These are phyloP conservation scores for Setophaga kirtlandii DNA, from an alignment of 2,113 vertebrate genomes.

Conservation along the genomic window DNA sequence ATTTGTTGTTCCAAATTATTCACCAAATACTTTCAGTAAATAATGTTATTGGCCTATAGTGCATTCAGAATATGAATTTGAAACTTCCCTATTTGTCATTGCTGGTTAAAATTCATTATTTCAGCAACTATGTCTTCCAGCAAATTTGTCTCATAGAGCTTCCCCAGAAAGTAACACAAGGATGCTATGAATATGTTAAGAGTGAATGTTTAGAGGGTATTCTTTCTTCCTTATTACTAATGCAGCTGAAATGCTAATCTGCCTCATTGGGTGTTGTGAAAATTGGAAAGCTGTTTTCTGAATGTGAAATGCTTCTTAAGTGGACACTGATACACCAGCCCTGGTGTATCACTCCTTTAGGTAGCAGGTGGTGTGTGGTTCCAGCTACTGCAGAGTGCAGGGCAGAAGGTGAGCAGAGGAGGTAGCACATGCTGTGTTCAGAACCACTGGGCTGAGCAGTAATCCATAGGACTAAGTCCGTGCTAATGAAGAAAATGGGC, in stretches of 20 bases:
- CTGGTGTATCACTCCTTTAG: neutral
- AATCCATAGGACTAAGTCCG: no score
- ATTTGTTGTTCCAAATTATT: constrained; percentile 43
- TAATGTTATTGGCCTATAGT: neutral
- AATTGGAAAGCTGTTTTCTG: neutral
- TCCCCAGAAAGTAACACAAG: neutral
- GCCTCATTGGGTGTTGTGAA: neutral
- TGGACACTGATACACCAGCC: neutral
- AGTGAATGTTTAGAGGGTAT: neutral
- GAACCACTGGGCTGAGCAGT: neutral
- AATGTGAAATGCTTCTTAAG: neutral
- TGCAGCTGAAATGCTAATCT: neutral
- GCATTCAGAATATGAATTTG: neutral
- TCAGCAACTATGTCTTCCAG: neutral
- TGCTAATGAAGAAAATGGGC: neutral
- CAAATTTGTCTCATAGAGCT: neutral
- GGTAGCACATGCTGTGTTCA: neutral
- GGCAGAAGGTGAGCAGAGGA: accelerated
- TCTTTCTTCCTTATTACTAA: neutral
- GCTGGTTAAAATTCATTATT: neutral
- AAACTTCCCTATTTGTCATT: neutral
- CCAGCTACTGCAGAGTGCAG: neutral
- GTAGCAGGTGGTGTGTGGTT: neutral
- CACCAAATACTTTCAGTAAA: constrained; percentile 8
- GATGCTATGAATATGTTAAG: neutral